Conservation (phyloP, 2,113 vertebrate genomes). For the Antechinus flavipes region DNA sequence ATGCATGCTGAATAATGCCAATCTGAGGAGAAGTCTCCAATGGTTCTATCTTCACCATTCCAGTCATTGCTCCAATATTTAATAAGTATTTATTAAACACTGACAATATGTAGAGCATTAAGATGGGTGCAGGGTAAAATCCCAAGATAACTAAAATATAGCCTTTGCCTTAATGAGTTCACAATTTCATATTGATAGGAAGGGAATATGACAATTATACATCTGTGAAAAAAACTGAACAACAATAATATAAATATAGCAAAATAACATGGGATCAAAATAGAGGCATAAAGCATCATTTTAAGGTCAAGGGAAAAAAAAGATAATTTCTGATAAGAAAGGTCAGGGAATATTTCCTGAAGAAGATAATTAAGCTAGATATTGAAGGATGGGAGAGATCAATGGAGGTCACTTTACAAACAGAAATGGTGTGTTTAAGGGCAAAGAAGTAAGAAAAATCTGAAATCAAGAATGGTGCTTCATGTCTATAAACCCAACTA, state of each 20-base stretch:
- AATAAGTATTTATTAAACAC: background rate
- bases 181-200: background rate
- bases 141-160: background rate
- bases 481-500: background rate
- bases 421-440: background rate
- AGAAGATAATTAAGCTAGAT: background rate
- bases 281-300: background rate
- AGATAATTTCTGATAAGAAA: background rate
- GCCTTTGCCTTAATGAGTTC: background rate
- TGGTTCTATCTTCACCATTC: background rate
- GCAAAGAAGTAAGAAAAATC: background rate
- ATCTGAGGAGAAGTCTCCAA: background rate
- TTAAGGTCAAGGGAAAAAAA: background rate
- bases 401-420: background rate
- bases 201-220: background rate
- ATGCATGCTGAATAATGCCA: background rate
- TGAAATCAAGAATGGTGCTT: background rate
- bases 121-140: background rate
- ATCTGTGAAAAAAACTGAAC: background rate
- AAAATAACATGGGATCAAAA: background rate
- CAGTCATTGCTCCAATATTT: background rate
- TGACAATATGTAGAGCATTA: background rate
- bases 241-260: background rate
- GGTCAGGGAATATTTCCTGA: background rate
- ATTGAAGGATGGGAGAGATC: background rate